Evolutionary conservation across 2,113 vertebrate species (phyloP).

Genomic region (Callionymus lyra): DNA sequence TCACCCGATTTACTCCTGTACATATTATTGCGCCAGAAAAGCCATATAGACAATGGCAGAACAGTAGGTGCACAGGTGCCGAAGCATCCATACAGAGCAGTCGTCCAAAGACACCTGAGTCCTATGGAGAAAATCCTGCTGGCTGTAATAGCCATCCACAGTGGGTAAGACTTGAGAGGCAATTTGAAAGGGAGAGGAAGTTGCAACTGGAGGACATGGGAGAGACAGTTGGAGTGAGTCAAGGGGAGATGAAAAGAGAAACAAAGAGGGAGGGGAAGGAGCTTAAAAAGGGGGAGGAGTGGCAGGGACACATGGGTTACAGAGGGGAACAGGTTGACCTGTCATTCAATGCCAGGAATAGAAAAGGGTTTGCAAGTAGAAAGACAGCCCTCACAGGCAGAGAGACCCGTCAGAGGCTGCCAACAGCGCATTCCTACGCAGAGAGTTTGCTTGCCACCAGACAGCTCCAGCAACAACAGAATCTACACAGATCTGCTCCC

Average conservation of each 20-base stretch:
- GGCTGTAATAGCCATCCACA: slow-evolving; percentile 49
- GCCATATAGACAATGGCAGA: slow-evolving; percentile 50
- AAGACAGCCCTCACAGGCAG: slow-evolving; percentile 64
- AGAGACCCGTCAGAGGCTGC: slow-evolving; percentile 61
- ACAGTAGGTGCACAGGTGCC: slow-evolving; percentile 34
- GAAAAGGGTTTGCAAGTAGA: slow-evolving; percentile 63
- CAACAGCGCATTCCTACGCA: slow-evolving; percentile 60
- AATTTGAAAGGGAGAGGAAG: slow-evolving; percentile 48
- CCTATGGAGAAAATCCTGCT: slow-evolving; percentile 57
- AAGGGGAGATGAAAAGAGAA: slow-evolving; percentile 38
- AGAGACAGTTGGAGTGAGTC: slow-evolving; percentile 29
- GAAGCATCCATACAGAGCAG: slow-evolving; percentile 28
- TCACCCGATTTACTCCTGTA: slow-evolving; percentile 61
- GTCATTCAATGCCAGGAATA: slow-evolving; percentile 82
- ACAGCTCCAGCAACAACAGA: slow-evolving; percentile 65
- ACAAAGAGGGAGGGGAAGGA: slow-evolving; percentile 49
- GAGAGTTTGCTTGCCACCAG: slow-evolving; percentile 56
- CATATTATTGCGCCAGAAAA: slow-evolving; percentile 58
- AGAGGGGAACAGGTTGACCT: slow-evolving; percentile 80
- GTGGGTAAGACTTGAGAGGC: slow-evolving; percentile 39
- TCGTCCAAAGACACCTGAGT: slow-evolving; percentile 37
- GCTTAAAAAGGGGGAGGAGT: slow-evolving; percentile 54
- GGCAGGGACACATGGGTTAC: slow-evolving; percentile 55
- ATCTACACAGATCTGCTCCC: slow-evolving; percentile 40
- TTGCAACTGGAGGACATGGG: slow-evolving; percentile 27